Percentiles rank a stretch among this genome's conserved stretches.
These are phyloP conservation scores for Ellobium chinense DNA, from an alignment of 2,888 invertebrate species.

Conservation along the genomic window DNA sequence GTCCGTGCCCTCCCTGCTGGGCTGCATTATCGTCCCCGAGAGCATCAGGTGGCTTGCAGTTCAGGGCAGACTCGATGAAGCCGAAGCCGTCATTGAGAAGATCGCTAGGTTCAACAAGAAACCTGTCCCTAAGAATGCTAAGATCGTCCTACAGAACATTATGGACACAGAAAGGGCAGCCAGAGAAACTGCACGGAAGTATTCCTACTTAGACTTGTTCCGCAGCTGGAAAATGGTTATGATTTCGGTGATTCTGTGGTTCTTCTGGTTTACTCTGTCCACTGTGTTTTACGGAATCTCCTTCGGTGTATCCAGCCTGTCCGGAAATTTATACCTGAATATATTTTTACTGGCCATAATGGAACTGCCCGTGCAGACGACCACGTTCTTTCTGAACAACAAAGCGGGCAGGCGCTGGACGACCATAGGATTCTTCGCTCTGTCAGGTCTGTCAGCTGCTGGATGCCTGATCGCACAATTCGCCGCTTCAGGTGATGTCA, in stretches of 20 bases:
- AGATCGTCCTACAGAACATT: background rate
- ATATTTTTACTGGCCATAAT: conserved; percentile 79
- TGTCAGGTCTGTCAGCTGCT: background rate
- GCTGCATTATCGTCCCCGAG: conserved; percentile 40
- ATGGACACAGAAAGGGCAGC: background rate
- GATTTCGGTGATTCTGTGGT: conserved; percentile 3
- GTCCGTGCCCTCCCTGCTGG: conserved; percentile 46
- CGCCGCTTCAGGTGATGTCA: background rate
- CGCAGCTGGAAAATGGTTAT: background rate
- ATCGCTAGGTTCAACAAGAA: conserved; percentile 9
- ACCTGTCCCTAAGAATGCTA: conserved; percentile 19
- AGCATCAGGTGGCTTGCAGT: conserved; percentile 18
- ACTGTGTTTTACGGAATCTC: conserved; percentile 79
- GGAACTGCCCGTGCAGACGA: conserved; percentile 70
- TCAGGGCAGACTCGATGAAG: background rate
- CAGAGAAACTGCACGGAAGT: background rate
- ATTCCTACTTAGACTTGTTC: conserved; percentile 12
- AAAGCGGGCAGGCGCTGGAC: conserved; percentile 13
- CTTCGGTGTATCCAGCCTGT: conserved; percentile 77
- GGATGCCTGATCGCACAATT: background rate
- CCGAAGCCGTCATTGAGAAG: background rate
- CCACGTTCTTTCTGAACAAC: conserved; percentile 40
- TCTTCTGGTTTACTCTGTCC: conserved; percentile 78
- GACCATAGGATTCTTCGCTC: background rate
- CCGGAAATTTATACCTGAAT: conserved; percentile 79